phyloP scores from a whole-genome alignment of 2,113 vertebrate genomes.

The Tachuris rubrigastra region DNA sequence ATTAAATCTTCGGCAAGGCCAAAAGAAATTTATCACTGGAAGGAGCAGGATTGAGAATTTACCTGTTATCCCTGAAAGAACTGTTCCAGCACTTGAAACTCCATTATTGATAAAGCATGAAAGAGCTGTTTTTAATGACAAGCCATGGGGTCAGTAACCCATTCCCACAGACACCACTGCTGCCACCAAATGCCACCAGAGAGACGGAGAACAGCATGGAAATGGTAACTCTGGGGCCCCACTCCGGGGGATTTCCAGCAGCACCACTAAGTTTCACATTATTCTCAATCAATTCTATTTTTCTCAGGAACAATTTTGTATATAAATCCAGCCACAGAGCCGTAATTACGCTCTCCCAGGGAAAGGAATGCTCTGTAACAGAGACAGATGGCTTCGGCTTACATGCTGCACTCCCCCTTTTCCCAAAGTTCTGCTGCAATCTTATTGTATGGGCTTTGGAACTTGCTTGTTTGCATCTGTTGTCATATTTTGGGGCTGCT shows the following conservation, averaged over 20 bases:
- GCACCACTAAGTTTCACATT: background rate
- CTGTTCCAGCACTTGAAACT: background rate
- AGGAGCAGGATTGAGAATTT: background rate
- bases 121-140: background rate
- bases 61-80: background rate
- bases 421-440: constrained; percentile 43
- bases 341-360: background rate
- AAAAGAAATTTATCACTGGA: background rate
- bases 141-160: background rate
- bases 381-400: constrained; percentile 60
- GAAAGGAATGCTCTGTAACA: constrained; percentile 4
- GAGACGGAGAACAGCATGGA: background rate
- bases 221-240: fast-evolving
- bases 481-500: constrained; percentile 26
- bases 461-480: constrained; percentile 66
- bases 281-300: background rate
- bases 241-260: background rate
- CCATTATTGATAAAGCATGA: background rate
- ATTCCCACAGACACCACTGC: background rate
- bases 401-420: background rate
- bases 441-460: constrained; percentile 46
- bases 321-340: constrained; percentile 11
- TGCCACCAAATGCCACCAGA: background rate
- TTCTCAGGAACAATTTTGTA: constrained; percentile 3
- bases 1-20: background rate